Evolutionary conservation across 2,797 vertebrate genomes (phyloP).

Genomic region (Tamandua tetradactyla): DNA sequence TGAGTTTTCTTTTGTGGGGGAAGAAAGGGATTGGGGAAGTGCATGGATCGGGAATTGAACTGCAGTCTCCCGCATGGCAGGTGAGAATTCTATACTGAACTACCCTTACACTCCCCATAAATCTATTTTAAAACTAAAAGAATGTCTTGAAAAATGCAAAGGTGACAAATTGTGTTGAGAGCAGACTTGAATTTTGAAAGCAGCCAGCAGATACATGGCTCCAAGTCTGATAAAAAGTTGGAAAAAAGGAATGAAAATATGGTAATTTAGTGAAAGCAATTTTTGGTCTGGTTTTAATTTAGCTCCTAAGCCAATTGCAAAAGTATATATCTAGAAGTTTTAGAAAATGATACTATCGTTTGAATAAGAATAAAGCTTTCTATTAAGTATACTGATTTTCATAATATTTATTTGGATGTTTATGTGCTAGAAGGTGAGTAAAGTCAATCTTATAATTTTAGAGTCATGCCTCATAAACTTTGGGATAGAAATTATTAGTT

Average conservation of each 20-base stretch:
- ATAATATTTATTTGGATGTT: conserved; percentile 7
- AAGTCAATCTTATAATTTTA: not conserved
- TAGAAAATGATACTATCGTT: conserved; percentile 9
- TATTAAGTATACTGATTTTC: not conserved
- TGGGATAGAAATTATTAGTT: conserved; percentile 14
- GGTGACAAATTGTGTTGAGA: conserved; percentile 3
- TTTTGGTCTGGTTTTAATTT: conserved; percentile 39
- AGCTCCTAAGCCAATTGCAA: conserved; percentile 14
- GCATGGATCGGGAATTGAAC: no score
- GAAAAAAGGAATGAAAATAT: not conserved
- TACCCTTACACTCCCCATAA: no score
- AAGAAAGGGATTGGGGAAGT: no score
- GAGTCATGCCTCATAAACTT: not conserved
- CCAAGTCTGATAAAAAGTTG: conserved; percentile 9
- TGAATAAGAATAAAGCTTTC: not conserved
- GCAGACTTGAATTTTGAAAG: conserved; percentile 56
- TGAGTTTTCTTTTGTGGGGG: no score
- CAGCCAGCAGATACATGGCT: not conserved
- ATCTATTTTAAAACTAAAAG: conserved; percentile 37
- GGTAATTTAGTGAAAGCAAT: not conserved
- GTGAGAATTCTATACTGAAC: no score
- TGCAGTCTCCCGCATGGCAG: no score
- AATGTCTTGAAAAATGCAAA: conserved; percentile 34
- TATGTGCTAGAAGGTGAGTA: not conserved
- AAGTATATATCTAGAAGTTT: conserved; percentile 24